Evolutionary conservation across 2,113 vertebrate genomes (phyloP), one percentile per base, ranked within the genome.

Genomic region (Gallinago media): DNA sequence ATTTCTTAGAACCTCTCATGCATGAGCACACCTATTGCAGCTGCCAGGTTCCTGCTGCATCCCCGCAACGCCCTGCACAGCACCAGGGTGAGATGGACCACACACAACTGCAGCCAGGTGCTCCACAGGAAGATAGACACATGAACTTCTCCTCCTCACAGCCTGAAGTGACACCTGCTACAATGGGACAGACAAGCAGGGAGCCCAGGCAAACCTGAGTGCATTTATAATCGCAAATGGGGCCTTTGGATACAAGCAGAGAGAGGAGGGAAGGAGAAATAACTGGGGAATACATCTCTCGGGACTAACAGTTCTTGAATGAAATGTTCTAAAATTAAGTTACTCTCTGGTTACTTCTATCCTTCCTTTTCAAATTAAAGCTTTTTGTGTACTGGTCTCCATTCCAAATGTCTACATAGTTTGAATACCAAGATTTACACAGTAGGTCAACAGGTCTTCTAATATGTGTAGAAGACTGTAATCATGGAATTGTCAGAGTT

Each of bases 71-170:
- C 19, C 15, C 13, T 15, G 32, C 63, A 31, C 29, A 50, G 27
- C 3, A 0, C 26, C 27, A 32, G 23, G 32, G 22, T 18, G 34
- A 27, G 17, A 56, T 3, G 19, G 31, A 22, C 23, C 18, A 14
- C 42, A 58, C 8, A 13, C 0, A 0, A 4, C 21, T 12, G 49
- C n/a, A 36, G 17, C 20, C 62, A 36, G 34, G 7, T 76, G n/a
- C 22, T 40, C 46, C 11, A 18, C 2, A 5, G 29, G 26, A 63
- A 22, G 19, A 75, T 9, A 20, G n/a, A 32, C 0, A 0, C 0
- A 0, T 15, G 27, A 29, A 29, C 10, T 16, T 27, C 31, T 7
- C 18, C 52, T 42, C 22, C 54, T 38, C 22, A 44, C 22, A 67
- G 34, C 15, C 46, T 26, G 11, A 15, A 56, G 38, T 42, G 40